These are phyloP conservation scores for Spilogale gracilis DNA, from an alignment of 2,113 vertebrate species.

Conservation along the genomic window DNA sequence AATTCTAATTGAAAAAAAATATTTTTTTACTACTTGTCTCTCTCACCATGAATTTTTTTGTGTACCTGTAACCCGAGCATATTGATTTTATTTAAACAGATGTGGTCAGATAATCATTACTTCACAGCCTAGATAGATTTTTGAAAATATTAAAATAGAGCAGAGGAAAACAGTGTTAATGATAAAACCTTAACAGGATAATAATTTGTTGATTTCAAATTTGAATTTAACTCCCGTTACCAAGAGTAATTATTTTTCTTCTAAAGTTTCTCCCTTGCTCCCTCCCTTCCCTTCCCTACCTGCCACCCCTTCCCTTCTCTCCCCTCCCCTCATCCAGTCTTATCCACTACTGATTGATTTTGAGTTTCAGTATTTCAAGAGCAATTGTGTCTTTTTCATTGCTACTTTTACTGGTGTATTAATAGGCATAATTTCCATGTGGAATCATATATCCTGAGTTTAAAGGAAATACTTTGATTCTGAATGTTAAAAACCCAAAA, in stretches of 20 bases:
- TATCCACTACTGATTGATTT: neutral
- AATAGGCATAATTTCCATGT: neutral
- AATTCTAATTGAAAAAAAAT: neutral
- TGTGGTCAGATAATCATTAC: neutral
- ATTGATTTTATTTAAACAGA: slow-evolving; percentile 33
- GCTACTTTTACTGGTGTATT: neutral
- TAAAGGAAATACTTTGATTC: slow-evolving; percentile 1
- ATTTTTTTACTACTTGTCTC: slow-evolving; percentile 9
- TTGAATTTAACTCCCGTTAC: slow-evolving; percentile 19
- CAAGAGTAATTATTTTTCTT: slow-evolving; percentile 10
- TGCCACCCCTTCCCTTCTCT: neutral
- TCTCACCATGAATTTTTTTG: neutral
- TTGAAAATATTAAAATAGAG: slow-evolving; percentile 22
- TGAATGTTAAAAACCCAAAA: slow-evolving; percentile 29
- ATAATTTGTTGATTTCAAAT: neutral
- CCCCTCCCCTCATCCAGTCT: neutral
- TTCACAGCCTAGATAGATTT: neutral
- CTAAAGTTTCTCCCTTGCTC: neutral
- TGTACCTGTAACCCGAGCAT: neutral
- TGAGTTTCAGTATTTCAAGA: neutral
- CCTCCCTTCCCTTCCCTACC: neutral
- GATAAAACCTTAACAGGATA: slow-evolving; percentile 4
- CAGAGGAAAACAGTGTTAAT: neutral
- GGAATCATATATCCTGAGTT: neutral
- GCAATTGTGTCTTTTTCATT: slow-evolving; percentile 16